A percentile compares a stretch with the other conserved stretches of the same genome.
Evolutionary conservation across 2,888 invertebrate genomes (phyloP).

Genomic region (Galeopsomyia nigrocyanea): DNA sequence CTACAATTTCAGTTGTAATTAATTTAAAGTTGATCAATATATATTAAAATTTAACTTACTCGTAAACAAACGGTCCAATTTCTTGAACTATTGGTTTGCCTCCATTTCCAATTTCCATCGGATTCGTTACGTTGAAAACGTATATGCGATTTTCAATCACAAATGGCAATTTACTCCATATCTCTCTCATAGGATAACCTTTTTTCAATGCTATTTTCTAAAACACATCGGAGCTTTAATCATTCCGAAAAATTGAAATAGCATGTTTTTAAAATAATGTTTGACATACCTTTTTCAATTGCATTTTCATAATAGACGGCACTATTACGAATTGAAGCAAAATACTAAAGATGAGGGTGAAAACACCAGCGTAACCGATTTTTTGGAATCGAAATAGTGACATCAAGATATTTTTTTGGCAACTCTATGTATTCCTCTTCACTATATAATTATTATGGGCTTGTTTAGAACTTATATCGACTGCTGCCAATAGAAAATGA

Average conservation of each 20-base stretch:
- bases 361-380: constrained; percentile 72
- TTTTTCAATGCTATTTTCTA: constrained; percentile 84
- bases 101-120: constrained; percentile 79
- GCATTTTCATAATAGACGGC: constrained; percentile 76
- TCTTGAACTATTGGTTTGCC: constrained; percentile 80
- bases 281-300: constrained; percentile 77
- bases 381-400: constrained; percentile 60
- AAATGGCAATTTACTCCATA: constrained; percentile 85
- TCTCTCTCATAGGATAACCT: constrained; percentile 80
- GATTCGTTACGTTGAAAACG: constrained; percentile 87
- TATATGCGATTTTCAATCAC: constrained; percentile 82
- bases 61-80: constrained; percentile 86
- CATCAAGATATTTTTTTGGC: no score
- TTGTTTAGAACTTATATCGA: no score
- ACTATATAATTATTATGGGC: no score
- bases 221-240: constrained; percentile 48
- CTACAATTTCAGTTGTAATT: constrained; percentile 26
- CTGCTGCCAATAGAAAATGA: no score
- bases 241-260: no score
- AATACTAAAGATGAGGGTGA: constrained; percentile 74
- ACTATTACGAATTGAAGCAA: constrained; percentile 80
- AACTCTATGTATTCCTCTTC: no score
- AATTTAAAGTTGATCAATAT: no score
- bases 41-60: constrained; percentile 72
- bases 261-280: neutral